Conservation (phyloP, 2,888 invertebrate genomes). For the Drosophila neoperkinsi region DNA sequence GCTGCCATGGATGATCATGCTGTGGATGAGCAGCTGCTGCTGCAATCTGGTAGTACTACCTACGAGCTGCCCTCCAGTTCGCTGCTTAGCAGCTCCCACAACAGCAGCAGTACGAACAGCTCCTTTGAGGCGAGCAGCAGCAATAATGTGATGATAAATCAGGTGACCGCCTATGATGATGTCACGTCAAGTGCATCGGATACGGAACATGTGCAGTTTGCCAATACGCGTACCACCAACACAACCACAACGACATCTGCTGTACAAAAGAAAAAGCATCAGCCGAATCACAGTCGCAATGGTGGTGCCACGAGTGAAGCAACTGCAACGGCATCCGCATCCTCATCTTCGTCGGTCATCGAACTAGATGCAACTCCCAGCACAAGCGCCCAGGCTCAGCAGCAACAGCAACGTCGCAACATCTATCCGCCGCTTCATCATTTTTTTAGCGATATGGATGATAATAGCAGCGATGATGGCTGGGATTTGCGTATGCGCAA, state of each 20-base stretch:
- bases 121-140: constrained; percentile 56
- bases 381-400: constrained; percentile 73
- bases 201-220: constrained; percentile 81
- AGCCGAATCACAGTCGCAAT: constrained; percentile 30
- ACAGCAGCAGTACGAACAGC: constrained; percentile 61
- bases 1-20: constrained; percentile 71
- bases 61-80: constrained; percentile 66
- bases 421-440: constrained; percentile 2
- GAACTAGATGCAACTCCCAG: constrained; percentile 74
- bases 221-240: constrained; percentile 80
- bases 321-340: constrained; percentile 28
- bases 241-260: constrained; percentile 82
- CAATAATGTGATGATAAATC: constrained; percentile 20
- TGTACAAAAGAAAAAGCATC: constrained; percentile 68
- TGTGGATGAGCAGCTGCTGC: constrained; percentile 54
- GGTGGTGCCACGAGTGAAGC: constrained; percentile 20
- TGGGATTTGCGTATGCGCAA: constrained; percentile 69
- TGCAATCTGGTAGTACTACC: constrained; percentile 20
- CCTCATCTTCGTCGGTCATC: constrained; percentile 49
- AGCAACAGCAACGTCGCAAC: constrained; percentile 31
- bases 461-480: constrained; percentile 72
- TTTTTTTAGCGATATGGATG: constrained; percentile 22
- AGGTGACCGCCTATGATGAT: constrained; percentile 63
- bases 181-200: constrained; percentile 82
- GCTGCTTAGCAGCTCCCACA: constrained; percentile 51